phyloP scores from a whole-genome alignment of 2,797 vertebrate species.

The Tympanoctomys barrerae region DNA sequence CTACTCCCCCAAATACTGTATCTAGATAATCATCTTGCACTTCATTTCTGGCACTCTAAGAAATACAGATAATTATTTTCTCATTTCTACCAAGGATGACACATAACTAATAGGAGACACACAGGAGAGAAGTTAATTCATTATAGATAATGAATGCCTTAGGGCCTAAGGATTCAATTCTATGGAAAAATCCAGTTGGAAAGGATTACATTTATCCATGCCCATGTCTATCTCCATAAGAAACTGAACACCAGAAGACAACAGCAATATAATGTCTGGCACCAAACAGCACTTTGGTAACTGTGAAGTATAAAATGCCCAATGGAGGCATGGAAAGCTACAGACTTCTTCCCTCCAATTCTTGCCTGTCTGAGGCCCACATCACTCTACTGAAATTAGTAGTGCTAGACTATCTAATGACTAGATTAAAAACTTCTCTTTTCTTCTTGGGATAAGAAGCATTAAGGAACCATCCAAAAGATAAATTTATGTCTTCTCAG shows the following conservation, averaged over 20 bases:
- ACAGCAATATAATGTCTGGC: background rate
- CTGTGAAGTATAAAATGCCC: background rate
- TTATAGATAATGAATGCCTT: conserved; percentile 23
- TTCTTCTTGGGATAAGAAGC: background rate
- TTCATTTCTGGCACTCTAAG: background rate
- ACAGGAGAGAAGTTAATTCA: conserved; percentile 43
- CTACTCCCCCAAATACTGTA: background rate
- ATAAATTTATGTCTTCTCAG: background rate
- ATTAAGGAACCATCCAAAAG: background rate
- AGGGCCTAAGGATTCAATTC: background rate
- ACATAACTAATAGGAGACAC: background rate
- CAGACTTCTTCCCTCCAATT: background rate
- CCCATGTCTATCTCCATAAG: background rate
- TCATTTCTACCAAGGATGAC: conserved; percentile 28
- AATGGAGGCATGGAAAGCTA: background rate
- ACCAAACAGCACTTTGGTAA: conserved; percentile 7
- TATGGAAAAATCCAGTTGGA: background rate
- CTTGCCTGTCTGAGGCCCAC: background rate
- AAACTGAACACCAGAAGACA: conserved; percentile 20
- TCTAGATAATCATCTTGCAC: background rate
- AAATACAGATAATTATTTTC: conserved; percentile 52
- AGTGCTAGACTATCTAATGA: background rate
- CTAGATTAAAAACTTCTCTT: background rate
- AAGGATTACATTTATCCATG: conserved; percentile 31
- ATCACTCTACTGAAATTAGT: background rate